Percentiles rank a stretch among this genome's conserved stretches.
phyloP scores from a whole-genome alignment of 2,113 vertebrate genomes.

The Petromus typicus region DNA sequence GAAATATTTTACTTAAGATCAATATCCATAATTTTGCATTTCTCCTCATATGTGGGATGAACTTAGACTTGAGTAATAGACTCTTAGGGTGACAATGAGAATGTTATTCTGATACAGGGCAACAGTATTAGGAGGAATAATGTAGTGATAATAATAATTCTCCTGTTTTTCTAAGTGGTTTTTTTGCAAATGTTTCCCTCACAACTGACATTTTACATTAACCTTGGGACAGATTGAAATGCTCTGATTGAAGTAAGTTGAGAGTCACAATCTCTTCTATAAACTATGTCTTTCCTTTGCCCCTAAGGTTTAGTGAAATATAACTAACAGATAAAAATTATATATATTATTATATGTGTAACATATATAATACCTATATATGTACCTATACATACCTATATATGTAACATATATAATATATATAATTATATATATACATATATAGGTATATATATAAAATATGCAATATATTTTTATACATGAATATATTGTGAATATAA shows the following conservation, averaged over 20 bases:
- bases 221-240: not conserved
- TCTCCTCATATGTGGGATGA: not conserved
- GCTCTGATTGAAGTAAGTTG: not conserved
- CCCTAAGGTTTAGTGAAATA: not conserved
- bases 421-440: too few relatives aligned
- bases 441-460: too few relatives aligned
- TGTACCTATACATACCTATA: too few relatives aligned
- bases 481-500: not conserved
- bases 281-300: not conserved
- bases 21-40: not conserved
- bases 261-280: not conserved
- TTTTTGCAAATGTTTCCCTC: not conserved
- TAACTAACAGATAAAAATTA: not conserved
- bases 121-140: not conserved
- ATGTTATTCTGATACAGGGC: not conserved
- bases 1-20: slow-evolving; percentile 22
- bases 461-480: not conserved
- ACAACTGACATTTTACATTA: not conserved
- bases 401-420: too few relatives aligned
- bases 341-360: too few relatives aligned
- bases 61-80: not conserved
- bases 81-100: not conserved
- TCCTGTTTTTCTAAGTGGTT: not conserved
- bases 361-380: not conserved
- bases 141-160: not conserved